Evolutionary conservation across 1,140 invertebrate species (phyloP).

Genomic region (Drosophila willistoni): DNA sequence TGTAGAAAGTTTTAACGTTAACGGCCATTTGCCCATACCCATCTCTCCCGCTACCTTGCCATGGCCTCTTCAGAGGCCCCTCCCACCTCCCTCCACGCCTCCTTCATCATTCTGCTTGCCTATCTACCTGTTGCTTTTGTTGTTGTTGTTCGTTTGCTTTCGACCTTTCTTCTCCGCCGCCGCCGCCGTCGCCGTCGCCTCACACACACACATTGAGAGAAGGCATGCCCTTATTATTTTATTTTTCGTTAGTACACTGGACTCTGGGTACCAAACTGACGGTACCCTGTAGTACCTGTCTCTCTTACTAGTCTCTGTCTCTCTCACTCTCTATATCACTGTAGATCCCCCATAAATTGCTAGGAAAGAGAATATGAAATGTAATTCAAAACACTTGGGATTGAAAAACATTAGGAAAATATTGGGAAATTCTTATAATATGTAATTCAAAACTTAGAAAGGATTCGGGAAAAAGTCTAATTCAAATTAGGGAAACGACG

Average conservation of each 20-base stretch:
- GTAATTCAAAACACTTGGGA: neutral
- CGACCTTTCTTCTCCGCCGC: conserved; percentile 73
- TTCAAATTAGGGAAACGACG: no score
- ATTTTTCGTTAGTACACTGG: conserved; percentile 56
- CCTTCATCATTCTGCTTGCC: neutral
- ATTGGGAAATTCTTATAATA: neutral
- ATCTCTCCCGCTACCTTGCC: conserved; percentile 5
- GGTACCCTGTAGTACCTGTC: conserved; percentile 45
- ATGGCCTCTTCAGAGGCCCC: neutral
- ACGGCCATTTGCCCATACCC: conserved; percentile 43
- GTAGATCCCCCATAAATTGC: neutral
- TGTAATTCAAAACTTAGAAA: neutral
- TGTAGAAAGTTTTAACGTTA: conserved; percentile 78
- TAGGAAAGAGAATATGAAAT: neutral
- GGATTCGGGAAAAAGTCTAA: no score
- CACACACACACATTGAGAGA: conserved; percentile 34
- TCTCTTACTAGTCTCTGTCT: no score
- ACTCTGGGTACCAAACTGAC: conserved; percentile 33
- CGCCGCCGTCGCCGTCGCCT: conserved; percentile 42
- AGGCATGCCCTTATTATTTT: conserved; percentile 72
- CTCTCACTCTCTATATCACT: neutral
- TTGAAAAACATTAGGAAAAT: neutral
- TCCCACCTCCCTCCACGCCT: neutral
- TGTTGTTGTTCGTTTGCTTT: conserved; percentile 63
- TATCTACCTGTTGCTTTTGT: conserved; percentile 23